Evolutionary conservation across 2,888 invertebrate species (phyloP), one percentile per base, ranked within the genome.

Genomic region (Carterocephalus palaemon): DNA sequence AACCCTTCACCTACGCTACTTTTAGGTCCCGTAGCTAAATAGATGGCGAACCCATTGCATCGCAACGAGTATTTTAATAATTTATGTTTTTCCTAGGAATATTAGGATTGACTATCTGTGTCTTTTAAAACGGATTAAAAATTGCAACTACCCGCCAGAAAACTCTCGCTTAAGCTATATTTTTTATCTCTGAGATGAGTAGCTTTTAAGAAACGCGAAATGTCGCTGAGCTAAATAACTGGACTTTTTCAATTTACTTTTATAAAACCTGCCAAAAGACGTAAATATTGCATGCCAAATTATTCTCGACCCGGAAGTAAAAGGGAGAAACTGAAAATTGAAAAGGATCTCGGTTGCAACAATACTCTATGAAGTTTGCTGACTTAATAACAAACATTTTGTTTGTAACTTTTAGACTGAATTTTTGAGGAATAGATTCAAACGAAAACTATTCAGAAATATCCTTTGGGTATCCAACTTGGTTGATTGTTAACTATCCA

Each of bases 191-290:
- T 49, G 41, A 52, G 36, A 51, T 46, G 49, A 46, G 41, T 47
- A 52, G 51, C 49, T 48, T 40, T 52, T 52, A 39, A 49, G 45
- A 53, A 52, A 42, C 48, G 39, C 37, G 43, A 55, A 49, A 39
- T 47, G 34, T 46, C 41, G 38, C 42, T 37, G 47, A 48, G 23
- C 40, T 38, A 39, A 41, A 46, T 46, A 50, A 52, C 47, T 47
- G 41, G 22, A 47, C 40, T 34, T 47, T 47, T 37, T 40, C 47
- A 34, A 39, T 49, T 53, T 52, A 42, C 34, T 31, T 40, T 33
- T 37, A 47, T 43, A 43, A 48, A 52, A 53, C 34, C 26, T 28
- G 29, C 20, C 34, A 49, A 48, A 52, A 34, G 42, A 15, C 13
- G 8, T 20, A 34, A 16, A 41, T 24, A 26, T 37, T 24, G 13